Evolutionary conservation across 2,888 invertebrate genomes (phyloP).

Genomic region (Drosophila fungiperda): DNA sequence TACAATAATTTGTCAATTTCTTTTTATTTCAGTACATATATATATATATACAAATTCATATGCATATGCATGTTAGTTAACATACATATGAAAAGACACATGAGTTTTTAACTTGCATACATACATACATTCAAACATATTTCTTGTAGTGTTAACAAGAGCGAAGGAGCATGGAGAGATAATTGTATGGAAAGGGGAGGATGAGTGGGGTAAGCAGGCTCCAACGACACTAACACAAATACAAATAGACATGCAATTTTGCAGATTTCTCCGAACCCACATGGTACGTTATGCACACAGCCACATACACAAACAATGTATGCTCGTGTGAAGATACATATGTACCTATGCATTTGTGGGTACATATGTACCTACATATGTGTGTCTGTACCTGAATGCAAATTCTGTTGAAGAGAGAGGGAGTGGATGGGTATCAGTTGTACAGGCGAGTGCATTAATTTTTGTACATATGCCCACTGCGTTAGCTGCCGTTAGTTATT

Average conservation of each 20-base stretch:
- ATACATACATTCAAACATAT: background rate
- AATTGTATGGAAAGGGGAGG: background rate
- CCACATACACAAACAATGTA: background rate
- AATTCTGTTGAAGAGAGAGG: background rate
- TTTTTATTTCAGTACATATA: background rate
- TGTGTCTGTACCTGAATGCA: background rate
- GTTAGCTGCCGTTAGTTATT: background rate
- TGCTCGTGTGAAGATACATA: background rate
- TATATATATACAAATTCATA: background rate
- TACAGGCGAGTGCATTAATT: conserved; percentile 2
- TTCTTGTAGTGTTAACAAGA: background rate
- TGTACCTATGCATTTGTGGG: background rate
- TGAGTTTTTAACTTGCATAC: background rate
- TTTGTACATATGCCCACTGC: background rate
- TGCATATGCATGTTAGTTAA: background rate
- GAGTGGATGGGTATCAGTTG: background rate
- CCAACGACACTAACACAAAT: conserved; percentile 2
- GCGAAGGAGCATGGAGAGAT: background rate
- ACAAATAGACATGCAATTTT: conserved; percentile 12
- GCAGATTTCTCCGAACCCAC: conserved; percentile 10
- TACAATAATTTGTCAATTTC: background rate
- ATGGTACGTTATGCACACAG: conserved; percentile 2
- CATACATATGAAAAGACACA: background rate
- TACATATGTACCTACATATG: background rate
- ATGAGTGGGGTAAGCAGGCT: background rate